Conservation (phyloP, 2,888 invertebrate species). For the Drosophila ustulata region DNA sequence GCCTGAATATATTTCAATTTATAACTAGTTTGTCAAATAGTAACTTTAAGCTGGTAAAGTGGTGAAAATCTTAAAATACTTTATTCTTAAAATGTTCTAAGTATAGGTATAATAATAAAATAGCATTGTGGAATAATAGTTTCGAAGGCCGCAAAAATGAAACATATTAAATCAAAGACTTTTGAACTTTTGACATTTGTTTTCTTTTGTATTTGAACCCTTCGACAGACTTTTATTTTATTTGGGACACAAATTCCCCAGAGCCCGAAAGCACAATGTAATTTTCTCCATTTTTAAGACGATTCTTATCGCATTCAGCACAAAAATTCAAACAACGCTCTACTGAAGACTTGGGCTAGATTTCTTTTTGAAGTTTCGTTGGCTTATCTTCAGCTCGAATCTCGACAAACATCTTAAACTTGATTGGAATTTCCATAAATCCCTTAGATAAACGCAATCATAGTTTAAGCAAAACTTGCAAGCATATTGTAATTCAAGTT, state of each 20-base stretch:
- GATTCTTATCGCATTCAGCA: neutral
- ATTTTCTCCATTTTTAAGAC: neutral
- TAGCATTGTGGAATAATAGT: too few relatives aligned
- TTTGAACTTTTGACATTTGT: neutral
- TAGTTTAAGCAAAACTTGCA: neutral
- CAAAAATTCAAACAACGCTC: neutral
- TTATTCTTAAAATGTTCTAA: too few relatives aligned
- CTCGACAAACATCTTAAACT: neutral
- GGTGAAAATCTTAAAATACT: too few relatives aligned
- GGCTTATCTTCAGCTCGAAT: neutral
- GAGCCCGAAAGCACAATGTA: neutral
- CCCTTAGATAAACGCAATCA: neutral
- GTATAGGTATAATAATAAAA: too few relatives aligned
- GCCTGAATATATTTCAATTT: too few relatives aligned
- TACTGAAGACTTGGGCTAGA: neutral
- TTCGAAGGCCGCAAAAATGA: too few relatives aligned
- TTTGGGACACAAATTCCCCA: neutral
- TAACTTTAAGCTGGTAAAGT: too few relatives aligned
- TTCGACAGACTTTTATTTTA: neutral
- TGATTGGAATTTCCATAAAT: constrained; percentile 1
- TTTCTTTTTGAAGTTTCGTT: neutral
- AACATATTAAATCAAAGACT: too few relatives aligned
- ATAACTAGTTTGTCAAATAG: too few relatives aligned
- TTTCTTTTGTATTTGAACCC: neutral
- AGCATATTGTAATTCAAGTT: neutral